A percentile compares a stretch with the other conserved stretches of the same genome.
phyloP scores from a whole-genome alignment of 37 sponge, comb jelly and placozoan species.

The Ephydatia muelleri region DNA sequence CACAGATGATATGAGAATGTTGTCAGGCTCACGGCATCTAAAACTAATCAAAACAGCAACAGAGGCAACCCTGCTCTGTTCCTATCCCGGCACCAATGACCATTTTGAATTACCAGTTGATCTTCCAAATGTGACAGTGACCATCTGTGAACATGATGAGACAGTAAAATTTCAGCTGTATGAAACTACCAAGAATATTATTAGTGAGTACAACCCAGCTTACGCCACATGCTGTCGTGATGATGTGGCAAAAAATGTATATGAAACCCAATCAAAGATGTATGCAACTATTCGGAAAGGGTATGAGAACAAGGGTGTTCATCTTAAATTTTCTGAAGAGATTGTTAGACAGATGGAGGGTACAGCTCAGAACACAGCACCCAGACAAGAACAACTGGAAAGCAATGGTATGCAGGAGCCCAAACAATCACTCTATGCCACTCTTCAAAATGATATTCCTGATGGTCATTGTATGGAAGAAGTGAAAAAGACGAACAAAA shows the following conservation, averaged over 20 bases:
- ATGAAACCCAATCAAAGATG: background rate
- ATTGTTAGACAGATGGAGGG: background rate
- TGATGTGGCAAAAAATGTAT: background rate
- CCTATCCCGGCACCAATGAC: background rate
- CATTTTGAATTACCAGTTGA: background rate
- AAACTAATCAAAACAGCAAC: background rate
- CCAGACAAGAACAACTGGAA: background rate
- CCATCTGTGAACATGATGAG: background rate
- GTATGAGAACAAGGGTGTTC: background rate
- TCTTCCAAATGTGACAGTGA: background rate
- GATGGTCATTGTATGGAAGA: background rate
- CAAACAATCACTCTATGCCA: background rate
- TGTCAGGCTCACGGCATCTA: background rate
- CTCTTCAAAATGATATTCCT: background rate
- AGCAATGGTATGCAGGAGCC: background rate
- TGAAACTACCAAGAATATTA: background rate
- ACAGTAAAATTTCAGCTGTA: background rate
- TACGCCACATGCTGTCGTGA: background rate
- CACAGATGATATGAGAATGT: background rate
- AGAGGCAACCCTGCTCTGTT: background rate
- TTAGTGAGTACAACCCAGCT: background rate
- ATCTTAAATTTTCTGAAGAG: background rate
- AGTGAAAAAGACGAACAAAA: background rate
- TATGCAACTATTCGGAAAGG: background rate
- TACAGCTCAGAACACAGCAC: background rate